Evolutionary conservation across 2,888 invertebrate species (phyloP).

Genomic region (Marasmarcha lunaedactyla): DNA sequence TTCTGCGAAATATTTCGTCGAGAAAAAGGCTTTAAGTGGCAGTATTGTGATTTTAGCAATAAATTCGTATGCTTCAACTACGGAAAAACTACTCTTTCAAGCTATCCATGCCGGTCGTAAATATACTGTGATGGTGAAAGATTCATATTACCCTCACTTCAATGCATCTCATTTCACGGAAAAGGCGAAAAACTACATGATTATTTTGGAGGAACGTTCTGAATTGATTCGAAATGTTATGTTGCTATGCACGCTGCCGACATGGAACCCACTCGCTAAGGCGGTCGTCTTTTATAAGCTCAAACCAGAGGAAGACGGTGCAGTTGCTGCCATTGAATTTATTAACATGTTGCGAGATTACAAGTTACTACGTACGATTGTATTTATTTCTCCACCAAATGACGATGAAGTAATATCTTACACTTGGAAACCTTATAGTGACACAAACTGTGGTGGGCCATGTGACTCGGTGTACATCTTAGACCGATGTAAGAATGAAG

Average conservation of each 20-base stretch:
- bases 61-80: constrained; percentile 49
- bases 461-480: constrained; percentile 49
- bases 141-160: constrained; percentile 55
- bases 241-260: constrained; percentile 55
- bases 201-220: constrained; percentile 58
- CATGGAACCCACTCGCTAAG: constrained; percentile 65
- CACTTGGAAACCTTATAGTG: constrained; percentile 55
- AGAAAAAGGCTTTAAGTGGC: constrained; percentile 59
- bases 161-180: constrained; percentile 66
- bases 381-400: constrained; percentile 41
- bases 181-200: constrained; percentile 67
- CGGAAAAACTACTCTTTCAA: constrained; percentile 46
- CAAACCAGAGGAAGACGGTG: constrained; percentile 30
- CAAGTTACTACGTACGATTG: constrained; percentile 48
- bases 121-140: constrained; percentile 65
- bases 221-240: constrained; percentile 54
- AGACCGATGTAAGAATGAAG: constrained; percentile 42
- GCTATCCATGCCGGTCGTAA: constrained; percentile 55
- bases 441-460: constrained; percentile 47
- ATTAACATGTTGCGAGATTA: constrained; percentile 48
- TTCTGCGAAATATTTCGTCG: constrained; percentile 63
- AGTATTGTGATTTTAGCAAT: constrained; percentile 63
- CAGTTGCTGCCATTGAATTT: constrained; percentile 37
- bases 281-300: constrained; percentile 53
- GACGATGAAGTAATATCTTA: constrained; percentile 44